phyloP scores from a whole-genome alignment of 2,797 vertebrate genomes.

The Pangasius djambal region DNA sequence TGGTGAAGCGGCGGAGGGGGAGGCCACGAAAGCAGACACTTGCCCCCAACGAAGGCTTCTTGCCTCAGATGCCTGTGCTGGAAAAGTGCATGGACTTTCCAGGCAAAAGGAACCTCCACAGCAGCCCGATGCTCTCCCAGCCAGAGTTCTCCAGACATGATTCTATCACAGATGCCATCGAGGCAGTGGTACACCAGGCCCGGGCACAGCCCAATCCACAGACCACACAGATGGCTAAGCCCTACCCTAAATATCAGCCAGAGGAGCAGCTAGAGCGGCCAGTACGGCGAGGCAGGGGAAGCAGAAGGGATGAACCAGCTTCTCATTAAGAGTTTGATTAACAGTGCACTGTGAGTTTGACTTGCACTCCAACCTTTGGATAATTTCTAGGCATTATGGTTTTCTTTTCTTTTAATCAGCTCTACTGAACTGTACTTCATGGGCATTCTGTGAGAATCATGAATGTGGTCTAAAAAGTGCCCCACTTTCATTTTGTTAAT shows the following conservation, averaged over 20 bases:
- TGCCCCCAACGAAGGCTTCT: conserved; percentile 77
- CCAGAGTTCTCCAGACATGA: conserved; percentile 87
- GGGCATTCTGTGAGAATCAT: conserved; percentile 65
- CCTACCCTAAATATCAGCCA: conserved; percentile 71
- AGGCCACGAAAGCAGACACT: conserved; percentile 90
- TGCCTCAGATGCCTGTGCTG: conserved; percentile 93
- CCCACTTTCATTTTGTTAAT: conserved; percentile 53
- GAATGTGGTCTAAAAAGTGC: conserved; percentile 60
- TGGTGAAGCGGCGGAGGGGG: conserved; percentile 92
- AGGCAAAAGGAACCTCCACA: conserved; percentile 83
- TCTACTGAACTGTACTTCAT: conserved; percentile 49
- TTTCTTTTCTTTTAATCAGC: conserved; percentile 42
- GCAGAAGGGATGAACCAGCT: conserved; percentile 72
- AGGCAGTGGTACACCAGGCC: conserved; percentile 94
- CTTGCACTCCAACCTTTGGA: conserved; percentile 62
- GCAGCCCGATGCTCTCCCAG: conserved; percentile 78
- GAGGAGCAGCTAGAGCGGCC: conserved; percentile 79
- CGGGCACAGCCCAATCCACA: conserved; percentile 70
- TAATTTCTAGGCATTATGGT: conserved; percentile 54
- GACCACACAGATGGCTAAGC: conserved; percentile 65
- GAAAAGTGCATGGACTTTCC: conserved; percentile 92
- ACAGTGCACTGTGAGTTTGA: conserved; percentile 60
- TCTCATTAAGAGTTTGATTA: conserved; percentile 68
- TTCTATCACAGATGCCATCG: conserved; percentile 91
- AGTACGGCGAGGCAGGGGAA: conserved; percentile 80